These are phyloP conservation scores for Chrysolina americana DNA, from an alignment of 2,888 invertebrate species.

Conservation along the genomic window DNA sequence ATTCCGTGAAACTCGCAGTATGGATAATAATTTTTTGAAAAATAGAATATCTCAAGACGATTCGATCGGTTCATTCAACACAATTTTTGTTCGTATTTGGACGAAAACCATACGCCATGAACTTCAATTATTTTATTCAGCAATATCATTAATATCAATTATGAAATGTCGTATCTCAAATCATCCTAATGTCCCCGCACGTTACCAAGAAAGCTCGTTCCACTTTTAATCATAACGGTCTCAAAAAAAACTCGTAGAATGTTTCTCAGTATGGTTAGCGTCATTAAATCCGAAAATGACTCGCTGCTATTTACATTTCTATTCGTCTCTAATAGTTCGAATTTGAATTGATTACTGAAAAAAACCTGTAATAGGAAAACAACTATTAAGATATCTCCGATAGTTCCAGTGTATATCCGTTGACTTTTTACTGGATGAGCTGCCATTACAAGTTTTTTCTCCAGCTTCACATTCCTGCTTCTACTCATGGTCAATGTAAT, in stretches of 20 bases:
- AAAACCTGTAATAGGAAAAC: conserved; percentile 52
- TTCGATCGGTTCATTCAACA: too few relatives aligned
- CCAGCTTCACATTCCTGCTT: conserved; percentile 10
- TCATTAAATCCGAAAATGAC: conserved; percentile 52
- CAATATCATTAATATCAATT: too few relatives aligned
- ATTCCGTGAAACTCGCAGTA: too few relatives aligned
- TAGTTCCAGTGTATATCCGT: conserved; percentile 34
- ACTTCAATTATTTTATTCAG: too few relatives aligned
- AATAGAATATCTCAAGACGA: too few relatives aligned
- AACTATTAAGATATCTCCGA: conserved; percentile 53
- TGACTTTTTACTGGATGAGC: conserved; percentile 19
- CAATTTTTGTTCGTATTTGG: too few relatives aligned
- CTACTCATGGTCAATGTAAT: not conserved
- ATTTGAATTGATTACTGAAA: conserved; percentile 55
- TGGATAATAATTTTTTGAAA: too few relatives aligned
- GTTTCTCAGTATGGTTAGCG: conserved; percentile 7
- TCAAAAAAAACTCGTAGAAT: not conserved
- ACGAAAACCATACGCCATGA: too few relatives aligned
- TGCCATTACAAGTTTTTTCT: conserved; percentile 25
- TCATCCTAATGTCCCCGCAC: not conserved
- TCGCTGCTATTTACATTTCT: conserved; percentile 53
- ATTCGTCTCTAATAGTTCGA: conserved; percentile 48
- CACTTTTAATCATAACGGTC: not conserved
- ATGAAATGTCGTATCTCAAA: too few relatives aligned
- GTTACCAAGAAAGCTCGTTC: not conserved